Evolutionary conservation across 2,113 vertebrate species (phyloP), one percentile per base, ranked within the genome.

Genomic region (Tiliqua scincoides): DNA sequence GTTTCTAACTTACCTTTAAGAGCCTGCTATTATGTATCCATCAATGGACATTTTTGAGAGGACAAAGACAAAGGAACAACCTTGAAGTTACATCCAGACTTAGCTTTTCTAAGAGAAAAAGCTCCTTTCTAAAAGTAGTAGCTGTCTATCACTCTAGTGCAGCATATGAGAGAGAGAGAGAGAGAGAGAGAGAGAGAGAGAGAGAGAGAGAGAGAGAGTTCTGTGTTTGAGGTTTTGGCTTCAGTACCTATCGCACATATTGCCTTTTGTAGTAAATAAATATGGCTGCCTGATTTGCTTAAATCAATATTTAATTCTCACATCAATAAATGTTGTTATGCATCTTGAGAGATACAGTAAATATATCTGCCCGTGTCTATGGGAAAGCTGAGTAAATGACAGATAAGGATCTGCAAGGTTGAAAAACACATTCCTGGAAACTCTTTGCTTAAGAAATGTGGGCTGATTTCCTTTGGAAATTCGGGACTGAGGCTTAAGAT

Each of bases 281-380:
- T 88, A 62, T 10, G 65, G 59, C 25, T 74, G 59, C 8, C 70
- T 74, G 78, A 81, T 74, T 80, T 80, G 43, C 6, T 63, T 35
- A 52, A 74, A 81, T 86, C 78, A 67, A 86, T 81, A 81, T 72
- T 63, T 84, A 75, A 84, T 84, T 76, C 71, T 73, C 25, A 74
- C 6, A 35, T 79, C 83, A 88, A 84, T 85, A 72, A 89, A 85
- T 0, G 1, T 76, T 89, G 7, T 11, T 70, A 48, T 75, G 90
- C 0, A 20, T 87, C 89, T 90, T 15, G 71, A 82, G 62, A 68
- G 80, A 84, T 3, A n/a, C n/a, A n/a, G n/a, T n/a, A 18, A 86
- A 37, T 88, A 83, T 59, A 84, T 65, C 32, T 74, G 5, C 1
- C 9, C 68, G 79, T 72, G 37, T 71, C 23, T 86, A 67, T 67